Conservation (phyloP, 2,888 invertebrate genomes). For the Nemapogon koenigi region DNA sequence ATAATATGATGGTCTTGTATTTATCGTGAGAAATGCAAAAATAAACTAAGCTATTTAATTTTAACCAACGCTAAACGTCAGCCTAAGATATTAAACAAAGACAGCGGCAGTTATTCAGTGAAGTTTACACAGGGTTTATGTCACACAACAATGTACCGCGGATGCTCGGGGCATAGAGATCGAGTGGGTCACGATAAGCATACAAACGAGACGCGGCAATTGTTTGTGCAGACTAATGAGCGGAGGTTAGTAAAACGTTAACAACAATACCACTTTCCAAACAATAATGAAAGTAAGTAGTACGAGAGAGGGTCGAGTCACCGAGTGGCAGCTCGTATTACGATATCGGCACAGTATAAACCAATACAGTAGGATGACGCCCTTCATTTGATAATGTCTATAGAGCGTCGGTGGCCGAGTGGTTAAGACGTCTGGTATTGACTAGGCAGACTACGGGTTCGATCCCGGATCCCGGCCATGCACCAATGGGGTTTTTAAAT, state of each 20-base stretch:
- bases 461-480: too few relatives aligned
- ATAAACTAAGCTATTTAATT: not conserved
- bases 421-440: too few relatives aligned
- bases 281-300: conserved; percentile 21
- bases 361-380: too few relatives aligned
- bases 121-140: conserved; percentile 3
- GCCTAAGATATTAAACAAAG: not conserved
- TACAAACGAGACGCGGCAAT: conserved; percentile 15
- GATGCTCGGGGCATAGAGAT: not conserved
- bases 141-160: conserved; percentile 6
- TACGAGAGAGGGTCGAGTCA: conserved; percentile 13
- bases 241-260: conserved; percentile 17
- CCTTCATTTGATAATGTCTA: too few relatives aligned
- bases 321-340: conserved; percentile 17
- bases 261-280: conserved; percentile 19
- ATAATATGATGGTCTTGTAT: too few relatives aligned
- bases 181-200: conserved; percentile 10
- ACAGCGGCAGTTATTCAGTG: not conserved
- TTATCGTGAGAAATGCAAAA: not conserved
- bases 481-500: too few relatives aligned
- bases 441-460: too few relatives aligned
- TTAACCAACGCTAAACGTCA: not conserved
- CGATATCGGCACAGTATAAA: too few relatives aligned
- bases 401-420: too few relatives aligned
- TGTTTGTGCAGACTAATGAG: conserved; percentile 19